Evolutionary conservation across 2,113 vertebrate genomes (phyloP).

Genomic region (Myiagra hebetior): DNA sequence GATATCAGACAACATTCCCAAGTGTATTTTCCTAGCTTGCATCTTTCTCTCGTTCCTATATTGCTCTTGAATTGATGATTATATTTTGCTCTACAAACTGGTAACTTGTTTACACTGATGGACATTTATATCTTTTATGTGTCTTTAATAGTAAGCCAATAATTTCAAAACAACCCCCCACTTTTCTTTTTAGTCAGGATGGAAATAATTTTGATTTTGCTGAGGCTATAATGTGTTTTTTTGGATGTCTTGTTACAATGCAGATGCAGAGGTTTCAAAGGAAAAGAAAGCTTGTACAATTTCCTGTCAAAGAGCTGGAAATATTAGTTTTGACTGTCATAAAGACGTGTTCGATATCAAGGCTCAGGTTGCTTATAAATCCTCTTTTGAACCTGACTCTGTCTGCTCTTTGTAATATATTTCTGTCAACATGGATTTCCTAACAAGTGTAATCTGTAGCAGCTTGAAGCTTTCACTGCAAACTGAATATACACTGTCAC

Average conservation of each 20-base stretch:
- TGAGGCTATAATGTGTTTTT: neutral
- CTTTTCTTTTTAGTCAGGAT: neutral
- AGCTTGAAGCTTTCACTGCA: neutral
- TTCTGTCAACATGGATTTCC: constrained; percentile 14
- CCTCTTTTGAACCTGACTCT: neutral
- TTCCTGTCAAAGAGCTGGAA: neutral
- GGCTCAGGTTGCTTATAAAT: neutral
- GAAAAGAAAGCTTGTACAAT: neutral
- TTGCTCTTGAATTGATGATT: neutral
- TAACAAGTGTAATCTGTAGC: neutral
- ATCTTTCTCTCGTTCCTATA: neutral
- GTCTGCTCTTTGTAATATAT: neutral
- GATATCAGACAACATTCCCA: neutral
- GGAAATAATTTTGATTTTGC: neutral
- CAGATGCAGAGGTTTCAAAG: neutral
- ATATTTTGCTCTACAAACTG: neutral
- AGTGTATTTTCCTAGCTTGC: neutral
- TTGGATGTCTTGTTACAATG: neutral
- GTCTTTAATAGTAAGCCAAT: neutral
- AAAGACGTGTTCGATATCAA: neutral
- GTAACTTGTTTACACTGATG: neutral
- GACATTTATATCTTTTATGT: neutral
- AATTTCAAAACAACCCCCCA: neutral
- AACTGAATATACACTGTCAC: neutral
- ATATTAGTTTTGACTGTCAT: neutral